Base-by-base conservation (phyloP, 1,140 invertebrate genomes). In the Cecropterus lyciades region DNA sequence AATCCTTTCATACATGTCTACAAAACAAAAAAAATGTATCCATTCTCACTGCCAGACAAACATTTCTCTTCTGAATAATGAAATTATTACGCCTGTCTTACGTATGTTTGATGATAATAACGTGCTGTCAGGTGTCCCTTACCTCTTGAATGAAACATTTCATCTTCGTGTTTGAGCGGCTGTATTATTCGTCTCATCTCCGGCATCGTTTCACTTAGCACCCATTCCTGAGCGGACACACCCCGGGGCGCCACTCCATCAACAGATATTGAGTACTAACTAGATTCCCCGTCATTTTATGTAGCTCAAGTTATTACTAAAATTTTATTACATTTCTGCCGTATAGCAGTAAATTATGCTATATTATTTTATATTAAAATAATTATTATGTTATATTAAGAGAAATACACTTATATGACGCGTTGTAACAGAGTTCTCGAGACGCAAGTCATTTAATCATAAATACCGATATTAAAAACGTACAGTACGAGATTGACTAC, bases 171-270 rank as follows among this genome's bases (percentile, higher is more conserved):
- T 63, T 52, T n/a, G 13, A 52, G 60, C 20, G 17, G 24, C 60
- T 43, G 16, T 53, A 53, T 63, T 63, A 63, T 63, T 63, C 37
- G 73, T 70, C 72, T 82, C 82, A 85, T 88, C 82, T 87, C 81
- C 82, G 77, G 81, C 75, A 73, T 80, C 74, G 80, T 80, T 84
- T 82, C 75, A 81, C 81, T 83, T 75, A 74, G 73, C 72, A 69
- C 73, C 76, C 80, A 79, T 81, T 82, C 72, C 75, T 72, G 65
- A 80, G 59, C 78, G 81, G 77, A 82, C 81, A 79, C 78, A 77
- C 75, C 72, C 72, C 68, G 62, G 43, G 64, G 65, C 59, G 40
- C 40, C 40, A 24, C 42, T 46, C 42, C 40, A 59, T 59, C 55
- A 24, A 16, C 24, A 46, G 24, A 46, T 30, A 56, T 43, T 56